Percentiles rank a stretch among this genome's conserved stretches.
These are phyloP conservation scores for Daboia siamensis DNA, from an alignment of 2,113 vertebrate genomes.

Conservation along the genomic window DNA sequence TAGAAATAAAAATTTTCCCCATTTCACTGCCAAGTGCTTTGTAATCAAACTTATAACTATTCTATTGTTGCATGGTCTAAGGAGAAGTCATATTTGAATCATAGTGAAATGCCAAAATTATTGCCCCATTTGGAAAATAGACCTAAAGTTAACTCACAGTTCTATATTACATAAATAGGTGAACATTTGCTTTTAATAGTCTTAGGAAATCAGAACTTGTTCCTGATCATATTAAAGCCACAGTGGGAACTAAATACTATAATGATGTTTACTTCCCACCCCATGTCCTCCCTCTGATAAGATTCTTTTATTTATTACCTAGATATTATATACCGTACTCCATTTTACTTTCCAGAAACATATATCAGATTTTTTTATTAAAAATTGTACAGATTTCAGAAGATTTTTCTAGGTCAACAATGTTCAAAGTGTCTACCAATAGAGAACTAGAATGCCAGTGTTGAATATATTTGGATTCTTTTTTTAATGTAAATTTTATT, in stretches of 20 bases:
- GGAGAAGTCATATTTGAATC: not conserved
- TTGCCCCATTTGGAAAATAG: not conserved
- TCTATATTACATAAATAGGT: not conserved
- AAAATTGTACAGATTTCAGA: not conserved
- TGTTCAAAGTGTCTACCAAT: not conserved
- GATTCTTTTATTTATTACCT: not conserved
- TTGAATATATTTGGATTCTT: not conserved
- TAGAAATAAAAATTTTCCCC: constrained; percentile 42
- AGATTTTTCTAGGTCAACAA: not conserved
- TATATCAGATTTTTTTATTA: not conserved
- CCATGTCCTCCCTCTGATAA: not conserved
- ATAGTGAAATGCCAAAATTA: not conserved
- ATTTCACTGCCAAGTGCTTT: constrained; percentile 6
- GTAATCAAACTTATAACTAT: not conserved
- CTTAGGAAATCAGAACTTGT: not conserved
- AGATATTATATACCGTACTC: not conserved
- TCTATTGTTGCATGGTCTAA: constrained; percentile 16
- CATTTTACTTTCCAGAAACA: not conserved
- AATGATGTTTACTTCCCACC: too few relatives aligned
- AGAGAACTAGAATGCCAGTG: not conserved
- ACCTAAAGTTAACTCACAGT: not conserved
- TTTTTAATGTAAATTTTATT: too few relatives aligned
- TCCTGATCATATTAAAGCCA: not conserved
- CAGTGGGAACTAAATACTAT: not conserved
- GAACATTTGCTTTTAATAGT: not conserved